Base-by-base conservation (phyloP, 2,888 invertebrate species). In the Pheosia tremula region DNA sequence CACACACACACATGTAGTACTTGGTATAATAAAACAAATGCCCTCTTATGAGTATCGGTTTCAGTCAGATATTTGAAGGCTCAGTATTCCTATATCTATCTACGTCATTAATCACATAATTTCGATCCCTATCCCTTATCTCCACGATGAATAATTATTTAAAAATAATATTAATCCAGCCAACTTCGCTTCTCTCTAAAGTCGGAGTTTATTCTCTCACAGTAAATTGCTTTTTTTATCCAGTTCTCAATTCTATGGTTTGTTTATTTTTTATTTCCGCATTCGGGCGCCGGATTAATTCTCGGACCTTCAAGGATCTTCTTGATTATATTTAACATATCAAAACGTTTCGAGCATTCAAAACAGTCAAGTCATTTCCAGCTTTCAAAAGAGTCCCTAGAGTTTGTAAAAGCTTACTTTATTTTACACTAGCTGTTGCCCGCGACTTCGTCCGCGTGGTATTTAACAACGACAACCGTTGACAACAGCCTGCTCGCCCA, bases 381-480 rank as follows among this genome's bases (percentile, higher is more conserved):
- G 24, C 24, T 24, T 55, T 47, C 57, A 24, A 41, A 56, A 50
- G 24, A 47, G 60, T 50, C 43, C 52, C 54, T 53, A 37, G 49
- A 58, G 57, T 58, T 57, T 57, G 39, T 55, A 49, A 45, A 24
- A 52, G 60, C 57, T 55, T 50, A 55, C 13, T 65, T 55, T 69
- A 67, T 74, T 71, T 71, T 78, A 72, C 71, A 59, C 61, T 66
- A 68, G 68, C 73, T n/a, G n/a, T n/a, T n/a, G n/a, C n/a, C n/a
- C n/a, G n/a, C n/a, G n/a, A n/a, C n/a, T n/a, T n/a, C n/a, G n/a
- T n/a, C n/a, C n/a, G n/a, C n/a, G n/a, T n/a, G n/a, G n/a, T n/a
- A n/a, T n/a, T n/a, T n/a, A n/a, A n/a, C n/a, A n/a, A n/a, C n/a
- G n/a, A n/a, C n/a, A n/a, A n/a, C n/a, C n/a, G n/a, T n/a, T n/a